Conservation (phyloP, 2,888 invertebrate species). For the Neocrepidodera transversa region DNA sequence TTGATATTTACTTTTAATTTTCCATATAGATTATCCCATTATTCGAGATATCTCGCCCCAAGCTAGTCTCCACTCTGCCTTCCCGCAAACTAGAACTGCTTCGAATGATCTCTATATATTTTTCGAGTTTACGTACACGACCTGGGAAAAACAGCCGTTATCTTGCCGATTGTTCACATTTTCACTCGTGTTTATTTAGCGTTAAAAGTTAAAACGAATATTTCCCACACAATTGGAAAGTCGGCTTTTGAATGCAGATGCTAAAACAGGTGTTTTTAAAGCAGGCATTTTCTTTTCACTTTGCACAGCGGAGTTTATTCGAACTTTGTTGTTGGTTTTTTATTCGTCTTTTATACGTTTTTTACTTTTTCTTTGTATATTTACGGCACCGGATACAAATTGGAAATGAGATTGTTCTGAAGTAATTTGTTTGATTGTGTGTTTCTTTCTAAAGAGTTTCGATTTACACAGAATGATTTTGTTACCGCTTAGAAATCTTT, state of each 20-base stretch:
- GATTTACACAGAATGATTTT: too few species aligned
- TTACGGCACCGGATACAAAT: conserved; percentile 7
- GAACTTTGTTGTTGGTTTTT: not conserved
- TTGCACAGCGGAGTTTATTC: conserved; percentile 6
- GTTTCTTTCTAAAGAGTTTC: too few species aligned
- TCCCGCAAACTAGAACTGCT: too few species aligned
- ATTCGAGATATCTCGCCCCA: too few species aligned
- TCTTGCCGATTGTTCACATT: conserved; percentile 16
- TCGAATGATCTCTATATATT: not conserved
- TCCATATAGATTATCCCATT: too few species aligned
- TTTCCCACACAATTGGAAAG: conserved; percentile 12
- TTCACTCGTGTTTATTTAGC: conserved; percentile 12
- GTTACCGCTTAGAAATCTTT: too few species aligned
- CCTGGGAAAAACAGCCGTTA: not conserved
- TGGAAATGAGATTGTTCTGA: conserved; percentile 16
- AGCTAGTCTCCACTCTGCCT: too few species aligned
- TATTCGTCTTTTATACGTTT: not conserved
- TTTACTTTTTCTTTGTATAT: not conserved
- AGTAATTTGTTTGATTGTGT: conserved; percentile 1
- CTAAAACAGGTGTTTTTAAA: conserved; percentile 24
- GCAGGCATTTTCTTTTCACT: conserved; percentile 17
- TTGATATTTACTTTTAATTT: too few species aligned
- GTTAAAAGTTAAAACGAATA: conserved; percentile 21
- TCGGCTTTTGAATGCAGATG: conserved; percentile 6
- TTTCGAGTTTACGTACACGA: not conserved